A percentile compares a stretch with the other conserved stretches of the same genome.
These are phyloP conservation scores for Malacosoma neustria DNA, from an alignment of 2,888 invertebrate genomes.

Conservation along the genomic window DNA sequence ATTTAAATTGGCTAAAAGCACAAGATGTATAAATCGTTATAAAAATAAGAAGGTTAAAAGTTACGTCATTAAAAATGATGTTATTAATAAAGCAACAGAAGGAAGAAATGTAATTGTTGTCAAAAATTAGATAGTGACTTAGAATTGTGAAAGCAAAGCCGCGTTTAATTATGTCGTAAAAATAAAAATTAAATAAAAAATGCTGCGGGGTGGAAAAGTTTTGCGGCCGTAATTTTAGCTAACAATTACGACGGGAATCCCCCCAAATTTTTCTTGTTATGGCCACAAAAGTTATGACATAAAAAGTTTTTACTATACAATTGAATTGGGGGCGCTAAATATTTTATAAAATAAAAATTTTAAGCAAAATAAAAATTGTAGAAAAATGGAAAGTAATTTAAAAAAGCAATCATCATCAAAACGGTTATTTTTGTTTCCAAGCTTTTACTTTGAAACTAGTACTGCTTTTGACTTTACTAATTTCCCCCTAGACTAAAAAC, in stretches of 20 bases:
- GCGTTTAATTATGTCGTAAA: conserved; percentile 72
- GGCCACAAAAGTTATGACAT: conserved; percentile 34
- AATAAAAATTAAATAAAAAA: conserved; percentile 74
- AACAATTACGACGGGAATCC: conserved; percentile 59
- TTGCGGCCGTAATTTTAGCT: conserved; percentile 53
- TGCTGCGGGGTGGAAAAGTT: conserved; percentile 65
- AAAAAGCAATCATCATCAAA: too few relatives aligned
- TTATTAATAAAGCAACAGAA: conserved; percentile 55
- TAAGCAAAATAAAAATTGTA: too few relatives aligned
- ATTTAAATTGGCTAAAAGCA: too few relatives aligned
- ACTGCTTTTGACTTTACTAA: too few relatives aligned
- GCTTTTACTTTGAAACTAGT: too few relatives aligned
- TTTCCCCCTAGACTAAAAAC: too few relatives aligned
- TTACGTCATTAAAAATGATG: conserved; percentile 58
- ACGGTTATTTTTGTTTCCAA: too few relatives aligned
- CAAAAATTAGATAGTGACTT: conserved; percentile 71
- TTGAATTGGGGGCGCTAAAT: too few relatives aligned
- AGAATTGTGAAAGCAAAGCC: conserved; percentile 72
- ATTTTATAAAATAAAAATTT: too few relatives aligned
- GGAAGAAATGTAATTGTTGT: conserved; percentile 61
- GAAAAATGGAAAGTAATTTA: too few relatives aligned
- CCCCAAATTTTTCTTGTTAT: conserved; percentile 54
- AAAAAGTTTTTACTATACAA: too few relatives aligned
- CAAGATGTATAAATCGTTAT: too few relatives aligned
- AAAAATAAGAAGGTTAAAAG: conserved; percentile 9